Base-by-base conservation (phyloP, 2,888 invertebrate genomes). In the Notodonta dromedarius region DNA sequence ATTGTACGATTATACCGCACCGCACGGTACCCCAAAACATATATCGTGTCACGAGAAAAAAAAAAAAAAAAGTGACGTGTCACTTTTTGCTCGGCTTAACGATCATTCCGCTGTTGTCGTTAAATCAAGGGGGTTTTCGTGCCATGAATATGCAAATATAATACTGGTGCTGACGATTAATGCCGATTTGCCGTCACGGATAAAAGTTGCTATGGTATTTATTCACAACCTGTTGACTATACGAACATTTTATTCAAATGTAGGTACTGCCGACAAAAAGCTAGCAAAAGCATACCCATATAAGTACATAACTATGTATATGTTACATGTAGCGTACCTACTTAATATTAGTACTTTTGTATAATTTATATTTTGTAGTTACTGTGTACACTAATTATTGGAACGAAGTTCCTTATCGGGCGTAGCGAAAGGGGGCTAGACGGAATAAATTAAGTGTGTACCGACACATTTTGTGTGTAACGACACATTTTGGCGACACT, bases 71-170 rank as follows among this genome's bases (percentile, higher is more conserved):
- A 77, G 71, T 83, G 80, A 85, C 84, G 79, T 78, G 83, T 78
- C 83, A 81, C 73, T 85, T 86, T 86, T 85, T 83, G 78, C 74
- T 62, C 73, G 79, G 75, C 78, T 83, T 81, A 85, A 83, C 84
- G 84, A 87, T 84, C 79, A 83, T 80, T 77, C 76, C 73, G 78
- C 70, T 82, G 82, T 78, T 81, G 85, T 83, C 85, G 80, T 85
- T 84, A 84, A 84, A 87, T 82, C 83, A 82, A 80, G 80, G 83
- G 82, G 80, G 76, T 78, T 79, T 80, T 74, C 79, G 79, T 82
- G 82, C 78, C 81, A 85, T 87, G 87, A 88, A 88, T 88, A 88
- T 89, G 88, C 86, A 88, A 85, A 88, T 85, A 80, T 74, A 73
- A 79, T 80, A 83, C 82, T 83, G 77, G 79, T 78, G 78, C 73